Conservation (phyloP, 92 coral and sea anemone species). For the Epizoanthus fatuus region DNA sequence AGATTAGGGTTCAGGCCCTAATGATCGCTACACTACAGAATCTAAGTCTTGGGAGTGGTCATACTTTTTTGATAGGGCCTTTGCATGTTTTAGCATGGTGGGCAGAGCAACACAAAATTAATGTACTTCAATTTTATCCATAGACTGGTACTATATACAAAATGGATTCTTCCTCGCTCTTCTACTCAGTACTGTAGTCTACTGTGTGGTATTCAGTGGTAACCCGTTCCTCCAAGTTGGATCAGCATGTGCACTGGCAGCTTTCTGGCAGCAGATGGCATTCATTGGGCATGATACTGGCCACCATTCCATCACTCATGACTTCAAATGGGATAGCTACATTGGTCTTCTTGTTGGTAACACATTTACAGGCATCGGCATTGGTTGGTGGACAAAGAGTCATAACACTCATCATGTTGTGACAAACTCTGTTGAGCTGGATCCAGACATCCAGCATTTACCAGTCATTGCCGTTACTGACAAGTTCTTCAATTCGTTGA, state of each 20-base stretch:
- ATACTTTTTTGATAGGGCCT: too few relatives aligned
- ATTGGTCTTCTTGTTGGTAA: constrained; percentile 95
- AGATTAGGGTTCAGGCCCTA: too few relatives aligned
- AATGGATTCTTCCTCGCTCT: constrained; percentile 60
- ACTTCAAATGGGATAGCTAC: constrained; percentile 70
- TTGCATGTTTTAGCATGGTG: too few relatives aligned
- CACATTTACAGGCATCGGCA: constrained; percentile 91
- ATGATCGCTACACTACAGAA: too few relatives aligned
- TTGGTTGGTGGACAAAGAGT: constrained; percentile 99
- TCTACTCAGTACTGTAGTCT: constrained; percentile 73
- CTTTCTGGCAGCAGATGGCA: constrained; percentile 98
- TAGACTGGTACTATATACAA: constrained; percentile 89
- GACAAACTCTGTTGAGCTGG: constrained; percentile 97
- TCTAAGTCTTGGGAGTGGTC: too few relatives aligned
- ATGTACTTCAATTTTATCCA: neutral
- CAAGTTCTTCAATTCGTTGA: constrained; percentile 94
- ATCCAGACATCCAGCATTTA: constrained; percentile 98
- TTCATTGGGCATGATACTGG: constrained; percentile 98
- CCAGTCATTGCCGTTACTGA: constrained; percentile 97
- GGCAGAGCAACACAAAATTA: neutral
- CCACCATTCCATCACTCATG: constrained; percentile 90
- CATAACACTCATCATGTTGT: constrained; percentile 99
- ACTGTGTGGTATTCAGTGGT: constrained; percentile 85
- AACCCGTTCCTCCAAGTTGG: constrained; percentile 70
- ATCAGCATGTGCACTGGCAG: constrained; percentile 83